These are phyloP conservation scores for Allophyes oxyacanthae DNA, from an alignment of 2,888 invertebrate genomes.

Conservation along the genomic window DNA sequence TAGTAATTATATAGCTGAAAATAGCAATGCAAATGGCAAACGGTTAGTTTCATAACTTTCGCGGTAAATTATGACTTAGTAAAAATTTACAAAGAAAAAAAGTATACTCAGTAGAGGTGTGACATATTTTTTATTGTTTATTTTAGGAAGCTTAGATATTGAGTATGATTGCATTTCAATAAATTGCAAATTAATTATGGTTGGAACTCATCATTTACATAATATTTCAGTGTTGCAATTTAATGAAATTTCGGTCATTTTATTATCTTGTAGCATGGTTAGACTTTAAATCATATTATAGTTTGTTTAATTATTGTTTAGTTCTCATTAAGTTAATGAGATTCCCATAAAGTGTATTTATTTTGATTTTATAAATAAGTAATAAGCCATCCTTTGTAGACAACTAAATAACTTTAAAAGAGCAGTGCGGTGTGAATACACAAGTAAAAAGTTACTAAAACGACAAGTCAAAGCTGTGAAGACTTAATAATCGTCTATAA, in stretches of 20 bases:
- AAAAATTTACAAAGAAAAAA: conserved; percentile 35
- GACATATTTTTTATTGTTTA: conserved; percentile 51
- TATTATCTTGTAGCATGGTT: conserved; percentile 40
- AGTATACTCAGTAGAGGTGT: conserved; percentile 61
- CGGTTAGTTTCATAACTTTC: conserved; percentile 8
- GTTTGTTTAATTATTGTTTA: conserved; percentile 31
- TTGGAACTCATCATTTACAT: no score
- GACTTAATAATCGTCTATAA: conserved; percentile 13
- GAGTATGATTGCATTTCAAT: conserved; percentile 28
- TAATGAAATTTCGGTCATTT: conserved; percentile 29
- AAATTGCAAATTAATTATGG: conserved; percentile 32
- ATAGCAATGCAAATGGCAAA: conserved; percentile 41
- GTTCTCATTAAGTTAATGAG: conserved; percentile 45
- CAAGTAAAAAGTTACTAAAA: no score
- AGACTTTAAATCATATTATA: conserved; percentile 29
- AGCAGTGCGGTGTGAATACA: no score
- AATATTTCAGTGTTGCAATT: conserved; percentile 41
- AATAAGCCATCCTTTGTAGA: conserved; percentile 7
- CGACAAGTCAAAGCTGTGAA: background rate
- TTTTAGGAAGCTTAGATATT: conserved; percentile 36
- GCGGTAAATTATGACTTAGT: conserved; percentile 23
- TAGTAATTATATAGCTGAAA: conserved; percentile 37
- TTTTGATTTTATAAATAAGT: conserved; percentile 33
- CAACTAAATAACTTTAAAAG: background rate
- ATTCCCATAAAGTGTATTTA: conserved; percentile 45